Percentiles rank a stretch among this genome's conserved stretches.
phyloP scores from a whole-genome alignment of 2,888 invertebrate species.

The Dasysyrphus tricinctus region DNA sequence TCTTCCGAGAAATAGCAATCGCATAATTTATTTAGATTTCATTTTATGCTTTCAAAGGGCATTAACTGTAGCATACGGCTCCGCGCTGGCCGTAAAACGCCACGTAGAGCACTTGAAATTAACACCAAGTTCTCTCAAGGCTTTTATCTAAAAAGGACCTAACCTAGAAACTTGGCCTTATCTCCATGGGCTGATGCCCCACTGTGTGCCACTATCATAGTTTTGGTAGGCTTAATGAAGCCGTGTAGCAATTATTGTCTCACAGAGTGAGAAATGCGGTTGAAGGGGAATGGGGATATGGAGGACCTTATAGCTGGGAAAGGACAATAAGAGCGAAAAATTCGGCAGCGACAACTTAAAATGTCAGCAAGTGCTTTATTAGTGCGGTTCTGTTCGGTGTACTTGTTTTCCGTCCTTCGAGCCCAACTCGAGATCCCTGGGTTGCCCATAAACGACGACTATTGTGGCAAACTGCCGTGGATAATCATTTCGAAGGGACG shows the following conservation, averaged over 20 bases:
- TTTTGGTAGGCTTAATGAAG: slow-evolving; percentile 42
- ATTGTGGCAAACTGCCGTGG: slow-evolving; percentile 55
- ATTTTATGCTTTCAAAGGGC: slow-evolving; percentile 42
- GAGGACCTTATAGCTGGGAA: slow-evolving; percentile 4
- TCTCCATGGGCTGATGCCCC: background rate
- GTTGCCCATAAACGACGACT: slow-evolving; percentile 30
- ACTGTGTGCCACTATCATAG: slow-evolving; percentile 18
- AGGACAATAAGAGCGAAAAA: slow-evolving; percentile 41
- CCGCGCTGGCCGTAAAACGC: background rate
- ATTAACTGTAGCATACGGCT: slow-evolving; percentile 7
- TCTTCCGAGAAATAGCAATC: slow-evolving; percentile 58
- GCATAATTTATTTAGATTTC: slow-evolving; percentile 69
- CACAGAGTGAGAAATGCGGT: background rate
- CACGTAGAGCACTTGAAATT: background rate
- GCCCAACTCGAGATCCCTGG: background rate
- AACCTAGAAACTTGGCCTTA: slow-evolving; percentile 30
- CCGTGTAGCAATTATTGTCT: slow-evolving; percentile 51
- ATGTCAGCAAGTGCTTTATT: slow-evolving; percentile 49
- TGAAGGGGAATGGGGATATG: background rate
- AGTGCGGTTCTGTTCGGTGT: slow-evolving; percentile 24
- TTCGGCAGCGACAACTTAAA: slow-evolving; percentile 48
- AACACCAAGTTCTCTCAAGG: slow-evolving; percentile 15
- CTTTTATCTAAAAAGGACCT: slow-evolving; percentile 8
- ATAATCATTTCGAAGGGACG: slow-evolving; percentile 27
- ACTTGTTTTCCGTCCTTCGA: slow-evolving; percentile 33